Base-by-base conservation (phyloP, 2,113 vertebrate species). In the Tragelaphus strepsiceros region DNA sequence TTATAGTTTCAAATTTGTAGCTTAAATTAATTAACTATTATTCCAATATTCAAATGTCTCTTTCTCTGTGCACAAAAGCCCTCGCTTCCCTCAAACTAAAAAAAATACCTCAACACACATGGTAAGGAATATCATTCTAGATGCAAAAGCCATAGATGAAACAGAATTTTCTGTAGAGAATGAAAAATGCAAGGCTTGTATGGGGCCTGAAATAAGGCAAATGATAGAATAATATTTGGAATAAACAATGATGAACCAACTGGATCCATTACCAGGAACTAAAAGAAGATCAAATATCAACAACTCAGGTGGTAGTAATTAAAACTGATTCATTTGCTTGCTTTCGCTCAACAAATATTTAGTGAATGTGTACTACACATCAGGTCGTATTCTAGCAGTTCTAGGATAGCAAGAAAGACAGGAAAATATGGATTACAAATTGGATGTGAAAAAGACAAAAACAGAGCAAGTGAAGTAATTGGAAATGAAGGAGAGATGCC, bases 261-360 rank as follows among this genome's bases (percentile, higher is more conserved):
- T 56, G 77, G 53, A 62, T 30, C 80, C 39, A 8, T 39, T 84
- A 51, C 71, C 19, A 62, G 16, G 30, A 89, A 61, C 35, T 39
- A 74, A 94, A 93, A 78, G 16, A 22, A 88, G 92, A 92, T 24
- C 30, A 35, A 96, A 92, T 93, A 61, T 58, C 56, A 93, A n/a
- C 35, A 94, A 26, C 35, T 67, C 9, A 84, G 58, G 32, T 30
- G 2, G 16, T 78, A 83, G 62, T 53, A 85, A 91, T 77, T 43
- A 93, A 54, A 30, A 56, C n/a, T 26, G 11, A 88, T 58, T 54
- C 49, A 22, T 17, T 87, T 35, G 32, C 35, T 83, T 49, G 35
- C n/a, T 80, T 88, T 97, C 21, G 91, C 62, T 94, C 74, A 77
- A 85, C 49, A 94, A 67, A 61, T 56, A 78, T 5, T 86, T 94